phyloP scores from a whole-genome alignment of 2,113 vertebrate genomes.

The Bolborhynchus lineola region DNA sequence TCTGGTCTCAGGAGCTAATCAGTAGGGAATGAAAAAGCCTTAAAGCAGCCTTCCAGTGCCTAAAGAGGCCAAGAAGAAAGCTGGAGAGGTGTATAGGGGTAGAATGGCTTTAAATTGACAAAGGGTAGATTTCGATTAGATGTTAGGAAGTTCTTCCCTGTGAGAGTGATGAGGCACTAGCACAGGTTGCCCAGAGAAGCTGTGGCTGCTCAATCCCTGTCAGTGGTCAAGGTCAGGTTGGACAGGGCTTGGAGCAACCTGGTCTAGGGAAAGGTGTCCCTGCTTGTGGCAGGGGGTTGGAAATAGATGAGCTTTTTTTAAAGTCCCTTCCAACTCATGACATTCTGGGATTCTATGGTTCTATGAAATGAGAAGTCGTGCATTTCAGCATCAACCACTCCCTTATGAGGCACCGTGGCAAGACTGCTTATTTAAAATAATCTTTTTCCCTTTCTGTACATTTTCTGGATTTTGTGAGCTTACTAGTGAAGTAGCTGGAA shows the following conservation, averaged over 20 bases:
- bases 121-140: neutral
- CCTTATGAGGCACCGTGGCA: neutral
- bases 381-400: neutral
- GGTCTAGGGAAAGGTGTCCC: neutral
- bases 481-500: neutral
- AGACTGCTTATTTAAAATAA: neutral
- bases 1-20: neutral
- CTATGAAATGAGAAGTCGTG: neutral
- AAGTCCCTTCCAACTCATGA: neutral
- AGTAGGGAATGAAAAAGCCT: rapidly evolving
- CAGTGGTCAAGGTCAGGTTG: neutral
- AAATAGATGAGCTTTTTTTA: neutral
- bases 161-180: neutral
- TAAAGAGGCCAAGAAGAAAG: neutral
- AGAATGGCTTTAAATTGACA: neutral
- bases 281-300: neutral
- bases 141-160: neutral
- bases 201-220: neutral
- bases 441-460: neutral
- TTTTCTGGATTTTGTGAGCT: neutral
- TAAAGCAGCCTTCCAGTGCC: neutral
- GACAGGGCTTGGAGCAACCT: neutral
- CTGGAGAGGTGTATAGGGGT: neutral
- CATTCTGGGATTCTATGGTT: neutral
- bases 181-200: neutral